Base-by-base conservation (phyloP, 2,113 vertebrate genomes). In the Struthidea cinerea region DNA sequence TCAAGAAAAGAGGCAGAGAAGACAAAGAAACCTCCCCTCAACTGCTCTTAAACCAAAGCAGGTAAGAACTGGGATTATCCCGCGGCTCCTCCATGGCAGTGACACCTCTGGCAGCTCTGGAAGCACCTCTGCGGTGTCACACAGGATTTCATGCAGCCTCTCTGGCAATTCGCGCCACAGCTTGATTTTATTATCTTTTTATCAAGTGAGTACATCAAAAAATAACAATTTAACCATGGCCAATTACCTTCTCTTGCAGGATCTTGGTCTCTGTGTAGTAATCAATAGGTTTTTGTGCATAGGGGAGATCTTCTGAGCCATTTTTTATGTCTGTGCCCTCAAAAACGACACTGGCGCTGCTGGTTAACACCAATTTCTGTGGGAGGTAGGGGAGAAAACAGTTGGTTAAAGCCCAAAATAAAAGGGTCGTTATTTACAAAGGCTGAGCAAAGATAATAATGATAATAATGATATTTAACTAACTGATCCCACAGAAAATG, bases 191-290 rank as follows among this genome's bases (percentile, higher is more conserved):
- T 26, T 53, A n/a, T n/a, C 61, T 41, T 79, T 68, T 83, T 44
- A 28, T 59, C 7, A 20, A 37, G 19, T 10, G 13, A 70, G 33
- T 6, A 47, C 24, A 49, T 24, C 6, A 8, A 1, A 53, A 75
- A 83, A 13, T 2, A 37, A 13, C 35, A 42, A 2, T 1, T 82
- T 20, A 47, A 44, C 52, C 61, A 46, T 1, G 19, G 70, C 26
- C 46, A 95, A 89, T n/a, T 95, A 99, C 99, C 98, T 98, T 99
- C 91, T 99, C 99, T 95, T 99, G 99, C 4, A 99, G 95, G 93
- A 99, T 99, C 98, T 99, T 99, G 16, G 99, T 99, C 96, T 99
- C 97, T 13, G 99, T 99, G 97, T 99, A 99, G 94, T 98, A 99
- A 96, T 99, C 99, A 1, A 99, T 99, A 14, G 99, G 99, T 11